Conservation (phyloP, 2,797 vertebrate genomes). For the Spea hammondii region DNA sequence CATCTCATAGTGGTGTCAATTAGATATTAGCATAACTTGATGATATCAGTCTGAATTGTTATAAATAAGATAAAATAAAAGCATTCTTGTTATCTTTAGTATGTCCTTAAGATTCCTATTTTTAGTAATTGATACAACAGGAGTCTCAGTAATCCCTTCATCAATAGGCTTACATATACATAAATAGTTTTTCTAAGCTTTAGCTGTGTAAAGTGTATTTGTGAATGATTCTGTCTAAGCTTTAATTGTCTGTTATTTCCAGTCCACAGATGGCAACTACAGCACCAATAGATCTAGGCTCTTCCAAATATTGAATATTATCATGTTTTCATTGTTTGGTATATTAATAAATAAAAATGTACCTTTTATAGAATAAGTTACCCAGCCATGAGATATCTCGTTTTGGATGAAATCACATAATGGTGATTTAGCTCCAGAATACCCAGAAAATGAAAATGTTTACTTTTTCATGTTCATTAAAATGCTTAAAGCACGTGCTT, state of each 20-base stretch:
- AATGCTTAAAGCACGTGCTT: not conserved
- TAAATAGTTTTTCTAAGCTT: slow-evolving; percentile 38
- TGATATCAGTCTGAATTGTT: too few relatives aligned
- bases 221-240: slow-evolving; percentile 25
- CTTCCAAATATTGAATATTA: not conserved
- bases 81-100: too few relatives aligned
- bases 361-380: too few relatives aligned
- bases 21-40: too few relatives aligned
- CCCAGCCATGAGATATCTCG: not conserved
- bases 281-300: not conserved
- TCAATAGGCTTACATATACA: slow-evolving; percentile 27
- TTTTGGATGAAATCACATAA: too few relatives aligned
- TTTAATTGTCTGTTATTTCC: slow-evolving; percentile 6
- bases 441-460: not conserved
- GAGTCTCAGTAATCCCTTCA: slow-evolving; percentile 23
- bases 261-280: not conserved
- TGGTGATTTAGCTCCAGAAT: not conserved
- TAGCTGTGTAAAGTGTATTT: slow-evolving; percentile 29
- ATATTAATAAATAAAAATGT: too few relatives aligned
- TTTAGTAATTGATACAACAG: slow-evolving; percentile 17
- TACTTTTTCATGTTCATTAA: not conserved
- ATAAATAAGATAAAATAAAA: too few relatives aligned
- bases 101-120: slow-evolving; percentile 5
- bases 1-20: too few relatives aligned
- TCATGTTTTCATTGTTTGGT: not conserved